Percentiles rank a stretch among this genome's conserved stretches.
Conservation (phyloP, 2,888 invertebrate genomes). For the Exephanes ischioxanthus region DNA sequence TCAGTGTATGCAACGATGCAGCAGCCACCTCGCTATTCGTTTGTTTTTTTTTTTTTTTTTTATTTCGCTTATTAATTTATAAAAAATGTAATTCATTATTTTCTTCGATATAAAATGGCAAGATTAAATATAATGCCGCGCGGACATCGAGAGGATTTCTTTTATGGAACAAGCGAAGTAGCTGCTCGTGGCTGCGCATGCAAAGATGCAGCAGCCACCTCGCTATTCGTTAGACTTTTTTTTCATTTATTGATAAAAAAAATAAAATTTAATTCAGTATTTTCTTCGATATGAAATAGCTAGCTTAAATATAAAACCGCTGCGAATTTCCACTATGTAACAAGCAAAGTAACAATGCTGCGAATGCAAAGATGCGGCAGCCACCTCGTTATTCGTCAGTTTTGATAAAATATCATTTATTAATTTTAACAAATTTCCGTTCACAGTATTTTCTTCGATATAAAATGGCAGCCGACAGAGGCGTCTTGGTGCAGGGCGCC, state of each 20-base stretch:
- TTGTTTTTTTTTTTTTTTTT: slow-evolving; percentile 47
- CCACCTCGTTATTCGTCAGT: slow-evolving; percentile 24
- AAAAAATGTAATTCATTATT: too few relatives aligned
- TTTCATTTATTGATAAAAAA: not conserved
- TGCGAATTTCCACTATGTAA: slow-evolving; percentile 1
- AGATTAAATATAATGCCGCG: too few relatives aligned
- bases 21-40: slow-evolving; percentile 33
- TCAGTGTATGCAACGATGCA: too few relatives aligned
- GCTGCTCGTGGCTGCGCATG: not conserved
- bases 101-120: too few relatives aligned
- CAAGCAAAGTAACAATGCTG: slow-evolving; percentile 13
- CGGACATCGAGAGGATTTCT: not conserved
- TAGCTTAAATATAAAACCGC: too few relatives aligned
- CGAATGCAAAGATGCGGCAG: slow-evolving; percentile 51
- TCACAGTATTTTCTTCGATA: slow-evolving; percentile 76
- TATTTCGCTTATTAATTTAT: too few relatives aligned
- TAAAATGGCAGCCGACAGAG: slow-evolving; percentile 82
- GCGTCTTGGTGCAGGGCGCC: slow-evolving; percentile 59
- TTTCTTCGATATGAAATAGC: too few relatives aligned
- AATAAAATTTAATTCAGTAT: too few relatives aligned
- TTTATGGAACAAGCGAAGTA: slow-evolving; percentile 25
- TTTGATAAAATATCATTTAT: not conserved
- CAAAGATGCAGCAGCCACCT: slow-evolving; percentile 52
- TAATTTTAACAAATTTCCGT: too few relatives aligned
- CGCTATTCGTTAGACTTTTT: slow-evolving; percentile 36